Evolutionary conservation across 2,797 vertebrate species (phyloP), one percentile per base, ranked within the genome.

Genomic region (Pempheris klunzingeri): DNA sequence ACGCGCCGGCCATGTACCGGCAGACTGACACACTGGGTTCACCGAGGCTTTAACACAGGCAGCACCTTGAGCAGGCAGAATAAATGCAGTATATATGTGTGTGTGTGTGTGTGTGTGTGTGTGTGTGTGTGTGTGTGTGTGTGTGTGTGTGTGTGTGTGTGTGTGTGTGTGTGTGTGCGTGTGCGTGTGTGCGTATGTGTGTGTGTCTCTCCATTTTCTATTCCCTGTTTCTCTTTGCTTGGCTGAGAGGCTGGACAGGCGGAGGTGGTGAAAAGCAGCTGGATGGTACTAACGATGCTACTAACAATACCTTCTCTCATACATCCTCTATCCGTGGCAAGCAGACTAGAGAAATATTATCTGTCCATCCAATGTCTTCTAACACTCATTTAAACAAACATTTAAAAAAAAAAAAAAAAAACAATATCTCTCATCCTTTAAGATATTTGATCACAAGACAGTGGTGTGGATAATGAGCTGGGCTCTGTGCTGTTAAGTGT

Each of bases 61-160:
- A 88, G 94, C 94, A 94, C 95, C 95, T 94, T 77, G 93, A 95
- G 95, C 94, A 93, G 87, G 92, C 93, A 94, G 94, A 95, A 96
- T 91, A 95, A 88, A 95, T 92, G 87, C 81, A 47, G 74, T 78
- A 49, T 75, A 71, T 90, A 66, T 82, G 17, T 44, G 47, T 74
- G 63, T 61, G 44, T 79, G 46, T 28, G 36, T 57, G 52, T 64
- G 62, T 67, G 53, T 80, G 52, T 81, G 54, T 60, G 53, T 67
- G 41, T 41, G 24, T 75, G 17, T 50, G 26, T 34, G 36, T 52
- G 50, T 43, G 34, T 77, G 43, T 47, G 36, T 72, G 68, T 30
- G 62, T 55, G 14, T 46, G 34, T 43, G 46, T 50, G 63, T 49
- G 20, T 82, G 57, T 82, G 55, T 61, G 54, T 71, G 52, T 52